Base-by-base conservation (phyloP, 1,140 invertebrate genomes). In the Papilio polytes region DNA sequence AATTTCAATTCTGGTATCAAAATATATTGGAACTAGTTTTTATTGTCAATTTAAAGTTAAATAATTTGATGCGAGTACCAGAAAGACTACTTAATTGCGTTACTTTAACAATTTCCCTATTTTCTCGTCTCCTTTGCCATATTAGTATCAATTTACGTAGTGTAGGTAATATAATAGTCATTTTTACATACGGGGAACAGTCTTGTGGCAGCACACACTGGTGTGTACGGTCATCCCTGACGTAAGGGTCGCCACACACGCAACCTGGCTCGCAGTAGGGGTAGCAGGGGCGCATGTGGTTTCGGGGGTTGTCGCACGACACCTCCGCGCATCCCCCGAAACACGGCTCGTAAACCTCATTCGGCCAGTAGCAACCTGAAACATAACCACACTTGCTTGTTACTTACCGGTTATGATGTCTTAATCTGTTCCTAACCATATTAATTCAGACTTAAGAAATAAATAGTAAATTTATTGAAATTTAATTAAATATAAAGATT, bases 191-290 rank as follows among this genome's bases (percentile, higher is more conserved):
- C 92, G 92, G 92, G 0, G 93, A 92, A 70, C 93, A 94, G 77
- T 94, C 92, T 72, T 92, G 92, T 9, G 93, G 92, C 78, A 94
- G 76, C 1, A 94, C 92, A 72, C 93, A 94, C 78, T 93, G 93
- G 72, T 94, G 93, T 0, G 93, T 94, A n/a, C 93, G 86, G 78
- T 94, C 93, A 70, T 94, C 92, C 3, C 93, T 85, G 18, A 94
- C 92, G 77, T 92, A 94, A 18, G 92, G 93, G 15, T 93, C 92
- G 80, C 92, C 91, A 59, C 93, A 94, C 31, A 94, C 87, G 77
- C 92, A 94, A 48, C 92, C 93, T 0, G 93, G 91, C 86, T 94
- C 93, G 82, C 93, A 94, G 85, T 94, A 94, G 4, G 93, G 92
- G 84, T 94, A 94, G 85, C 93, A 94, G 3, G 92, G 92, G 0